A percentile compares a stretch with the other conserved stretches of the same genome.
phyloP scores from a whole-genome alignment of 2,888 invertebrate species.

The Mamestra brassicae region DNA sequence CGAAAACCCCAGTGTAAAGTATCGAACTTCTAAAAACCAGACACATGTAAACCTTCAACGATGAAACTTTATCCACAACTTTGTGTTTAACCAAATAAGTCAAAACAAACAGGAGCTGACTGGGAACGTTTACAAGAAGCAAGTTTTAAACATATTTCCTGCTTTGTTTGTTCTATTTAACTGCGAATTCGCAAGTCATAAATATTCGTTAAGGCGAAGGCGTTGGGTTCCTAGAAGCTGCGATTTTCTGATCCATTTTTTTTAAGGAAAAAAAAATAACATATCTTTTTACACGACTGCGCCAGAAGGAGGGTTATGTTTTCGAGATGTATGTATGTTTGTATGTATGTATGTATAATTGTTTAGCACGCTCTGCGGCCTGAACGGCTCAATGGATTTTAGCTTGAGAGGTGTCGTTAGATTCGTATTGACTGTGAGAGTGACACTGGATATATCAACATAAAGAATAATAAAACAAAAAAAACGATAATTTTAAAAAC shows the following conservation, averaged over 20 bases:
- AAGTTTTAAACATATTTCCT: slow-evolving; percentile 48
- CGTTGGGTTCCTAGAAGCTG: not conserved
- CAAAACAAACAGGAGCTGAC: slow-evolving; percentile 34
- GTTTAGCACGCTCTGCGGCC: too few relatives aligned
- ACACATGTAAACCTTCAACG: not conserved
- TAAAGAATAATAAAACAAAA: too few relatives aligned
- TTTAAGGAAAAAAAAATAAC: not conserved
- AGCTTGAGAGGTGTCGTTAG: too few relatives aligned
- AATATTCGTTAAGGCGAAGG: slow-evolving; percentile 34
- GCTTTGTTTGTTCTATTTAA: slow-evolving; percentile 42
- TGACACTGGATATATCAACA: too few relatives aligned
- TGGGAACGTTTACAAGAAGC: slow-evolving; percentile 28
- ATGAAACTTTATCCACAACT: slow-evolving; percentile 26
- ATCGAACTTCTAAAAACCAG: not conserved
- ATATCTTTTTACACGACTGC: too few relatives aligned
- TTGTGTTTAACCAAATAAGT: slow-evolving; percentile 22
- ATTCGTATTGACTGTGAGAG: too few relatives aligned
- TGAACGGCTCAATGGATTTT: too few relatives aligned
- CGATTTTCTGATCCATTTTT: not conserved
- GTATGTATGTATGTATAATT: too few relatives aligned
- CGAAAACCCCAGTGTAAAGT: not conserved
- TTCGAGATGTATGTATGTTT: too few relatives aligned
- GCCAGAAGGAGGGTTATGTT: too few relatives aligned
- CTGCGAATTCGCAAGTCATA: slow-evolving; percentile 41
- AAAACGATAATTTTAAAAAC: too few relatives aligned